A percentile compares a stretch with the other conserved stretches of the same genome.
These are phyloP conservation scores for Chrysemys picta DNA, from an alignment of 2,113 vertebrate genomes.

Conservation along the genomic window DNA sequence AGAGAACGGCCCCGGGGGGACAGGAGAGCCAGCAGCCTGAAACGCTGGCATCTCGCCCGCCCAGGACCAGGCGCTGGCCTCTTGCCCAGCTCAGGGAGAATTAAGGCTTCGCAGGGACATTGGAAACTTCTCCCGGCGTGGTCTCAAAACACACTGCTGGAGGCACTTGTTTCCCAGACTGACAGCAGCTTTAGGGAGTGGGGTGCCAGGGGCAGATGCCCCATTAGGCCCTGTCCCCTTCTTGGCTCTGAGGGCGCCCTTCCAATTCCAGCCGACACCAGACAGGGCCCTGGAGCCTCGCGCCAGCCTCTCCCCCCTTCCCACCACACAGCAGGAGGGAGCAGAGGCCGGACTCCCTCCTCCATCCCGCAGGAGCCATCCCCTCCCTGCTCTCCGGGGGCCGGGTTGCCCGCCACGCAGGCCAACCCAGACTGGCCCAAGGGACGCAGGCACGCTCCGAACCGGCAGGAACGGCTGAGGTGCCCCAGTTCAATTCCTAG, in stretches of 20 bases:
- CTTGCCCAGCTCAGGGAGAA: background rate
- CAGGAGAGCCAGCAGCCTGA: background rate
- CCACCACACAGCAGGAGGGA: too few species aligned
- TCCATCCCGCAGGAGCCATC: background rate
- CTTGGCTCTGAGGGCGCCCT: background rate
- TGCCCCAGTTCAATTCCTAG: conserved; percentile 23
- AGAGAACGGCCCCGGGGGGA: background rate
- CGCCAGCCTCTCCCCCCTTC: background rate
- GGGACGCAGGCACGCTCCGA: background rate
- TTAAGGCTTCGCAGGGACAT: background rate
- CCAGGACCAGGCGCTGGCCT: background rate
- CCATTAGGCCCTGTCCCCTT: background rate
- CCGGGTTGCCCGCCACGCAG: background rate
- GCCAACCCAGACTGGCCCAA: background rate
- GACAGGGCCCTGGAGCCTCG: background rate
- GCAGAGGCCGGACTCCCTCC: too few species aligned
- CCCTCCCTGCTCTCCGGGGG: background rate
- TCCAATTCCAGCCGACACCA: background rate
- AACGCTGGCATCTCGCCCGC: background rate
- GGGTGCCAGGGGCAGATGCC: too few species aligned
- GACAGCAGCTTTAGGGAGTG: background rate
- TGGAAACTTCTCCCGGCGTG: background rate
- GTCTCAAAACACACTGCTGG: background rate
- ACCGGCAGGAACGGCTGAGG: background rate
- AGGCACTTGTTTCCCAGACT: background rate